phyloP scores from a whole-genome alignment of 1,140 invertebrate genomes.

The Varroa destructor region DNA sequence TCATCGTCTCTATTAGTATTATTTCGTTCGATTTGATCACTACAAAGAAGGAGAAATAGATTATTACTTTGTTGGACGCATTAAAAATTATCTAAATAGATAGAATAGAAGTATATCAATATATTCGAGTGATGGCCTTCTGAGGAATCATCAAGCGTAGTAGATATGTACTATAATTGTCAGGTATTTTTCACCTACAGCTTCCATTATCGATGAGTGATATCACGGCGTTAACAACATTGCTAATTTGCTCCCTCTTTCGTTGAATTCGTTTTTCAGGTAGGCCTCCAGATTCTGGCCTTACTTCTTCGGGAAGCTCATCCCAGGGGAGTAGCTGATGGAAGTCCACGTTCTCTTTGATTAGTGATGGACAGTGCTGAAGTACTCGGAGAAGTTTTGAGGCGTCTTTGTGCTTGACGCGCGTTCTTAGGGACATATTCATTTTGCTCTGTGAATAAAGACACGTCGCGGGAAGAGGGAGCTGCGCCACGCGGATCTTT shows the following conservation, averaged over 20 bases:
- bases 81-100: no score
- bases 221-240: constrained; percentile 62
- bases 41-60: constrained; percentile 1
- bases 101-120: no score
- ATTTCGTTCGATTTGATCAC: constrained; percentile 22
- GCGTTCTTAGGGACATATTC: constrained; percentile 12
- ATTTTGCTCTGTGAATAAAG: constrained; percentile 14
- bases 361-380: not conserved
- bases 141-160: no score
- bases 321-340: not conserved
- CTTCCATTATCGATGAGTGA: constrained; percentile 36
- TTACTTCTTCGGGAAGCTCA: constrained; percentile 13
- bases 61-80: not conserved
- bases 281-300: constrained; percentile 49
- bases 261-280: constrained; percentile 56
- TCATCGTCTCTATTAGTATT: no score
- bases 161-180: no score
- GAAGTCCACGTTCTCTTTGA: not conserved
- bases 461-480: constrained; percentile 45
- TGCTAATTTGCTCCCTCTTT: constrained; percentile 79
- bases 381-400: not conserved
- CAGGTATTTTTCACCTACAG: no score
- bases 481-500: not conserved
- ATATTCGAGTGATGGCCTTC: no score
- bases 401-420: not conserved